Evolutionary conservation across 1,140 invertebrate genomes (phyloP).

Genomic region (Temnothorax curvispinosus): DNA sequence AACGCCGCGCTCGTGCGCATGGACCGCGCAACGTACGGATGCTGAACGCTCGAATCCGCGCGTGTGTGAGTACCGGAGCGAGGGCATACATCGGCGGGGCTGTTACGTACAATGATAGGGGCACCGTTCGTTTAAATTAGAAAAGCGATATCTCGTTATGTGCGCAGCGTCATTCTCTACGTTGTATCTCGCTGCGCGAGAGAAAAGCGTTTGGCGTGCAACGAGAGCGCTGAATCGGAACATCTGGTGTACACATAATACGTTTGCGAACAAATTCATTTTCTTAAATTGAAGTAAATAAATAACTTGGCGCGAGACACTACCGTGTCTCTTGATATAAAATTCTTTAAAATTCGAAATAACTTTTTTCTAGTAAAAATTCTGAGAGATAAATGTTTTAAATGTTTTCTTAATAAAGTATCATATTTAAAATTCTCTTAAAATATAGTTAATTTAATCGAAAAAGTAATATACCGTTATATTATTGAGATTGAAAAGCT

Average conservation of each 20-base stretch:
- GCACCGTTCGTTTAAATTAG: constrained; percentile 54
- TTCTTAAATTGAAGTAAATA: not conserved
- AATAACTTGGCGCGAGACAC: not conserved
- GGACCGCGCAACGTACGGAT: not conserved
- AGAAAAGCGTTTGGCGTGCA: not conserved
- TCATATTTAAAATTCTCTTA: not conserved
- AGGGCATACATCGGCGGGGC: not conserved
- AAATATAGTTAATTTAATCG: not conserved
- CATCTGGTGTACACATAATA: not conserved
- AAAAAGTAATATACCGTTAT: not conserved
- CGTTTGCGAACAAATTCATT: not conserved
- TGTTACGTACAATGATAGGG: constrained; percentile 26
- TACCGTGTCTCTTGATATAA: not conserved
- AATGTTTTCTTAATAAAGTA: not conserved
- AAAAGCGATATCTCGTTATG: constrained; percentile 66
- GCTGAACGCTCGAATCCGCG: constrained; percentile 17
- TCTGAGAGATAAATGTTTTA: not conserved
- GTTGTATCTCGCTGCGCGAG: not conserved
- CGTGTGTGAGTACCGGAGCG: not conserved
- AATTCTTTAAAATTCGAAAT: not conserved
- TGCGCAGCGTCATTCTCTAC: not conserved
- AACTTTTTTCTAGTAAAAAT: not conserved
- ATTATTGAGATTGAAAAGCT: not conserved
- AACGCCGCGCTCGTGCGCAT: constrained; percentile 16
- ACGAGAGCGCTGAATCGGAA: not conserved